Percentiles rank a stretch among this genome's conserved stretches.
Conservation (phyloP, 2,797 vertebrate genomes). For the Acridotheres tristis region DNA sequence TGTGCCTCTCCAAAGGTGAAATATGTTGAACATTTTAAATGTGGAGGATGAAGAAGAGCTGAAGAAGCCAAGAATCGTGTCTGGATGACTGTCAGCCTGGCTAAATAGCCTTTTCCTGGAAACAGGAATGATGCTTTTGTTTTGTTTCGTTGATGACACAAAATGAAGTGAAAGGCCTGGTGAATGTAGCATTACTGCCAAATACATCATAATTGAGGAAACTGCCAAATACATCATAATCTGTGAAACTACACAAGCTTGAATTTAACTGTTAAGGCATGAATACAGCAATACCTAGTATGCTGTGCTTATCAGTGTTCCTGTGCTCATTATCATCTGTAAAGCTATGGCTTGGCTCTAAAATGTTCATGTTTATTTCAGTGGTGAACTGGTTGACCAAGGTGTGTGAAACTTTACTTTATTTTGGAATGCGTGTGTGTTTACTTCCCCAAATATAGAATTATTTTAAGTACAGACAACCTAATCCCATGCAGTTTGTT, state of each 20-base stretch:
- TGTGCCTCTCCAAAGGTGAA: not conserved
- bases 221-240: not conserved
- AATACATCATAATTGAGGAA: not conserved
- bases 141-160: not conserved
- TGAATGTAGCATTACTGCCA: not conserved
- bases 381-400: not conserved
- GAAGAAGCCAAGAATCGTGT: not conserved
- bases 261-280: not conserved
- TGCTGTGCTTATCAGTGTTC: not conserved
- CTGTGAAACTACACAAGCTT: not conserved
- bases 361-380: not conserved
- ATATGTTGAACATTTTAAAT: not conserved
- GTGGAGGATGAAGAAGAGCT: not conserved
- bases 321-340: not conserved
- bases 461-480: not conserved
- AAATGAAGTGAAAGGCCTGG: constrained; percentile 2
- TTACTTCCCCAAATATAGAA: not conserved
- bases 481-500: not conserved
- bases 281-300: not conserved
- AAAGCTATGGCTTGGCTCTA: not conserved
- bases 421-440: not conserved
- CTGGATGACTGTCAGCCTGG: not conserved
- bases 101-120: constrained; percentile 17
- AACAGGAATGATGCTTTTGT: not conserved
- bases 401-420: not conserved